Evolutionary conservation across 2,797 vertebrate species (phyloP), one percentile per base, ranked within the genome.

Genomic region (Catharus ustulatus): DNA sequence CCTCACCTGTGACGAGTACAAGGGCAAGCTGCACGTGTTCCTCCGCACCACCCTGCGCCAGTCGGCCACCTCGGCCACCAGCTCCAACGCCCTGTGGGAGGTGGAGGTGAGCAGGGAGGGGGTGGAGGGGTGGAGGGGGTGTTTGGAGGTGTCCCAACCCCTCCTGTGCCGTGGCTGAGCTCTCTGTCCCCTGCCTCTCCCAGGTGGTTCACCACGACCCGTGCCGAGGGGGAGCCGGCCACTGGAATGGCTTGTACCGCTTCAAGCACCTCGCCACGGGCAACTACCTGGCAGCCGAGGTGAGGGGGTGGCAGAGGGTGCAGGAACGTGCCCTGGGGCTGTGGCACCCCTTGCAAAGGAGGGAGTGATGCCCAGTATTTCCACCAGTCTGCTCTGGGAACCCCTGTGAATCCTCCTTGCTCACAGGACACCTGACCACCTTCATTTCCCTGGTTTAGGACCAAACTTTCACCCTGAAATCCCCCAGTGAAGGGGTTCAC

Each of bases 221-320:
- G 0, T 99, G 99, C 88, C 98, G 99, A 8, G 99, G 99, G 38
- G 99, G 99, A 76, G 99, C 99, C 0, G 99, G 99, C 40, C 99
- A 99, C 95, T 99, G 99, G 99, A 99, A 99, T 1, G 99, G 99
- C 96, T 98, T 99, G 46, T 99, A 99, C 94, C 98, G 99, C 79
- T 99, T 99, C 97, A 99, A 99, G 96, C 99, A 99, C 96, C 98
- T 99, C 21, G 99, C 99, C 74, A 99, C 99, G 0, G 99, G 99
- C 83, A 99, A 99, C 97, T 99, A 99, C 97, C 97, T 99, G 96
- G 99, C 99, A 77, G 99, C 99, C 1, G 99, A 99, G 99, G 99
- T 99, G 97, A 98, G 96, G 38, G 46, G n/a, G 22, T 8, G 14
- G 79, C 77, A 51, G 42, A 30, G 82, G 87, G 15, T 3, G 18